Conservation (phyloP, 1,140 invertebrate genomes). For the Drosophila nannoptera region DNA sequence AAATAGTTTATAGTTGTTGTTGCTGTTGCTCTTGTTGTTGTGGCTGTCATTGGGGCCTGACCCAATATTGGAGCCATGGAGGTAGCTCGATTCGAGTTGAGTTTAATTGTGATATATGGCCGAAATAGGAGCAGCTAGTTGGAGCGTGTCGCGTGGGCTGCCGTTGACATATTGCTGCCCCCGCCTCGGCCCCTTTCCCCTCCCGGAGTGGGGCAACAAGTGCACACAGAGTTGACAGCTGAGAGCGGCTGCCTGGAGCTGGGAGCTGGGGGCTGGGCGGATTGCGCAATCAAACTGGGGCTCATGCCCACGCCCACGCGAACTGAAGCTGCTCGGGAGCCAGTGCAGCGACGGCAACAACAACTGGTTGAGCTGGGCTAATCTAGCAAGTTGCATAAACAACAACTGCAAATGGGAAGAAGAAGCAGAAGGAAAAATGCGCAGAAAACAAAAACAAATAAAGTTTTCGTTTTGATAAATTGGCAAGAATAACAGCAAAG, state of each 20-base stretch:
- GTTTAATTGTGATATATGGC: constrained; percentile 55
- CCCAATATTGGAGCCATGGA: constrained; percentile 11
- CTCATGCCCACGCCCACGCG: constrained; percentile 7
- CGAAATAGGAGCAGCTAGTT: constrained; percentile 12
- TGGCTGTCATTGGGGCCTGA: constrained; percentile 5
- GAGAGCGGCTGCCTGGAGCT: constrained; percentile 3
- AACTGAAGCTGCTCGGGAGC: constrained; percentile 28
- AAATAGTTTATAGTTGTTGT: not conserved
- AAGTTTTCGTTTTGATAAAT: constrained; percentile 54
- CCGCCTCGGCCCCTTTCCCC: not conserved
- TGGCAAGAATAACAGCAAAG: constrained; percentile 35
- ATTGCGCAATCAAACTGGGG: constrained; percentile 50
- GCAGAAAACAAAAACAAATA: constrained; percentile 21
- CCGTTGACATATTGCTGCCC: constrained; percentile 18
- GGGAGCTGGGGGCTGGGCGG: constrained; percentile 3
- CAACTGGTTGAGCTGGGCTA: constrained; percentile 20
- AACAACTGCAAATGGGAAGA: constrained; percentile 15
- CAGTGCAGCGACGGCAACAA: constrained; percentile 12
- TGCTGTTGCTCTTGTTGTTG: constrained; percentile 2
- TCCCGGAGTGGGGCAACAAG: constrained; percentile 35
- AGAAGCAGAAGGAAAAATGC: too few relatives aligned
- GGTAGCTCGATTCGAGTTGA: not conserved
- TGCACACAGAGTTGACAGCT: constrained; percentile 27
- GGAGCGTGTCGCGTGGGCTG: constrained; percentile 5
- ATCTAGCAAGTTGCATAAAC: constrained; percentile 67